A percentile compares a stretch with the other conserved stretches of the same genome.
Conservation (phyloP, 2,888 invertebrate species). For the Himalopsyche anomala region DNA sequence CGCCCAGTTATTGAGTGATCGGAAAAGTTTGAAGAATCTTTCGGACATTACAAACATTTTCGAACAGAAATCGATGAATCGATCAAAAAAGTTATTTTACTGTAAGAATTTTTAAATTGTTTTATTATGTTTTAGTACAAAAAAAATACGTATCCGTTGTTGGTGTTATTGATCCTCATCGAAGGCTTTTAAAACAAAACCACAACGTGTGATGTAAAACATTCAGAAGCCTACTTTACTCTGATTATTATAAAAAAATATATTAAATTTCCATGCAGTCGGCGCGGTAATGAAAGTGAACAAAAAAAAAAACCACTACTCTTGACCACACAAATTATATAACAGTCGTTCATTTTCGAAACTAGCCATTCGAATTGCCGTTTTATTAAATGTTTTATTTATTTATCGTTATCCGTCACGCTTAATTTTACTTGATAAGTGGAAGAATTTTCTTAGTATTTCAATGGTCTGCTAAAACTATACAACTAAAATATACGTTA, state of each 20-base stretch:
- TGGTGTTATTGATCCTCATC: neutral
- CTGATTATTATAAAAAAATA: neutral
- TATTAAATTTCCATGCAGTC: neutral
- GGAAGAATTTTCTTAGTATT: no score
- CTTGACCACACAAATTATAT: constrained; percentile 2
- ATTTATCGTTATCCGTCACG: no score
- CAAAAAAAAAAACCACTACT: neutral
- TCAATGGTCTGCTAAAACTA: no score
- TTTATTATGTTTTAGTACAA: no score
- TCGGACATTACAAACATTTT: no score
- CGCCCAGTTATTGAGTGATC: no score
- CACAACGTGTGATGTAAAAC: constrained; percentile 11
- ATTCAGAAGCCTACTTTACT: constrained; percentile 21
- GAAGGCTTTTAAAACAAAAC: neutral
- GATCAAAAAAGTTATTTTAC: no score
- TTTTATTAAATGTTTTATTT: neutral
- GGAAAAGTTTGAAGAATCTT: no score
- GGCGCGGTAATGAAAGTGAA: constrained; percentile 15
- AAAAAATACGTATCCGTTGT: neutral
- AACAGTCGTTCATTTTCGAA: neutral
- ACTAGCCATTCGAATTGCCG: neutral
- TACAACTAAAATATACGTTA: no score
- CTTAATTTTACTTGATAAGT: no score
- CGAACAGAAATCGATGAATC: no score
- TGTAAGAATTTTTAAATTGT: no score